Base-by-base conservation (phyloP, 2,888 invertebrate species). In the Serrognathus titanus region DNA sequence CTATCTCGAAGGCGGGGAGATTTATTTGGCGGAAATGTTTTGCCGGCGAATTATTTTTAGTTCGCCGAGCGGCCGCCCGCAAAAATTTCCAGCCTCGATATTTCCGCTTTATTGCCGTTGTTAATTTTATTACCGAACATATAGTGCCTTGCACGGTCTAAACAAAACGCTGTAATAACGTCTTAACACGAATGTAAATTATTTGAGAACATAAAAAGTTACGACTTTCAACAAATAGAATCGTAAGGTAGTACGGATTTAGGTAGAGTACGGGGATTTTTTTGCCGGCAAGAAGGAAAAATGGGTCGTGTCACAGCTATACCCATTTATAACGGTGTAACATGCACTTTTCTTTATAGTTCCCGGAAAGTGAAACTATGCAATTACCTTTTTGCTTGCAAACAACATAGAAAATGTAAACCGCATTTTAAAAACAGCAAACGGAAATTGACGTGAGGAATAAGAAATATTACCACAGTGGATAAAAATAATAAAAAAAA, bases 111-210 rank as follows among this genome's bases (percentile, higher is more conserved):
- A 54, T 54, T 47, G 48, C 54, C 41, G 48, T 54, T 54, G 54
- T 54, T 54, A 54, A 54, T 54, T 54, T 54, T 54, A 54, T 49
- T 36, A 48, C 35, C 13, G 49, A 48, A 48, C 40, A 40, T 40
- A 40, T 31, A 41, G 54, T 54, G 54, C 54, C 54, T 41, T 54
- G 54, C 49, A 54, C 54, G 48, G 49, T 48, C 43, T 48, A 48
- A 47, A 48, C 48, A 35, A 48, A 54, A 49, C 41, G 48, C 24
- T 31, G 24, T 49, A 54, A 54, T 54, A 54, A 54, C 43, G 49
- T 41, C 37, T 41, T 54, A 54, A 48, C 54, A 54, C 54, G 54
- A 35, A 54, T 48, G 48, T 54, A 54, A 54, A 54, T 54, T 54
- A 54, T 54, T 54, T 13, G 12, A 40, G 12, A 40, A 12, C 40